Evolutionary conservation across 1,140 invertebrate genomes (phyloP).

Genomic region (Scaptomyza pallida): DNA sequence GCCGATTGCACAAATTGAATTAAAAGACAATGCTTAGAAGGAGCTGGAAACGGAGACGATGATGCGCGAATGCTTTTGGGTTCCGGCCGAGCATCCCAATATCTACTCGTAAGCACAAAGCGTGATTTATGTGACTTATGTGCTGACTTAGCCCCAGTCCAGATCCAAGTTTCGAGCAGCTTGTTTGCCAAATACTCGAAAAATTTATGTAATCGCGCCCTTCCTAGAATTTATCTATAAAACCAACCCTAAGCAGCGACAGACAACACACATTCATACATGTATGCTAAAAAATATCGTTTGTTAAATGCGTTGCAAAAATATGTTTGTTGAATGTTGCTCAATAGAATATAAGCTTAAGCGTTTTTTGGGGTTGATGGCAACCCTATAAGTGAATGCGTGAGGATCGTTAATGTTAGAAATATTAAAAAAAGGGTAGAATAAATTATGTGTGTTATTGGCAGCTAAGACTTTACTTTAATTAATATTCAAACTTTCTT

Average conservation of each 20-base stretch:
- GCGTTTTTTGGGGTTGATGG: not conserved
- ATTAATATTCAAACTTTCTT: not conserved
- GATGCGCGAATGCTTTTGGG: conserved; percentile 32
- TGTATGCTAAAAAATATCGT: conserved; percentile 31
- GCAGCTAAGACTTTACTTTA: not conserved
- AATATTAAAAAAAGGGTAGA: not conserved
- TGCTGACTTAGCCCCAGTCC: conserved; percentile 19
- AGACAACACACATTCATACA: conserved; percentile 36
- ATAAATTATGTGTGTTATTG: not conserved
- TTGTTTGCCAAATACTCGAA: conserved; percentile 74
- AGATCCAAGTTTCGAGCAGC: conserved; percentile 36
- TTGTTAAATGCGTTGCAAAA: conserved; percentile 72
- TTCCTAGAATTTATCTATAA: conserved; percentile 15
- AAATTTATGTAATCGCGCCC: conserved; percentile 73
- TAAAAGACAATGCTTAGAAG: conserved; percentile 68
- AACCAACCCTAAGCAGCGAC: conserved; percentile 27
- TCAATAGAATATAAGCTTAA: not conserved
- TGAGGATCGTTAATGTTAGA: not conserved
- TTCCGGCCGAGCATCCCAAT: conserved; percentile 12
- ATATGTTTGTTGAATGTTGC: conserved; percentile 9
- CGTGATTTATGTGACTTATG: conserved; percentile 82
- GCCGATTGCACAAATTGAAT: conserved; percentile 72
- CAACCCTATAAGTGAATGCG: not conserved
- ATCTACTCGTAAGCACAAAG: conserved; percentile 43
- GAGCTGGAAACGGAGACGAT: too few species aligned